These are phyloP conservation scores for Grallaria varia DNA, from an alignment of 2,113 vertebrate genomes.

Conservation along the genomic window DNA sequence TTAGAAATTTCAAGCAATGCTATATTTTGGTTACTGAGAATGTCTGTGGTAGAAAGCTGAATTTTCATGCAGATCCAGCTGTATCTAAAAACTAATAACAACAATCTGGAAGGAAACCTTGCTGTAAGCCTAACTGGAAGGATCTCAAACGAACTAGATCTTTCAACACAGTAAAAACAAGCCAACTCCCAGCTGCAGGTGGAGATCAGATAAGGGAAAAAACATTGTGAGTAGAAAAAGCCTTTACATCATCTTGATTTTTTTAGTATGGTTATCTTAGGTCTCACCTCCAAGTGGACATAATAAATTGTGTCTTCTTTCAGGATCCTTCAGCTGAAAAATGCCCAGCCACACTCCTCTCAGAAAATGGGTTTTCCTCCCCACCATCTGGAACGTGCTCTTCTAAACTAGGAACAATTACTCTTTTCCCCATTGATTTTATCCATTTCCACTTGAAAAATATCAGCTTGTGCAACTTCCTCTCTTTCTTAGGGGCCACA, in stretches of 20 bases:
- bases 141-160: slow-evolving; percentile 4
- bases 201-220: slow-evolving; percentile 2
- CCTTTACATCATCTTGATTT: not conserved
- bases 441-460: slow-evolving; percentile 8
- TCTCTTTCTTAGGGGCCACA: not conserved
- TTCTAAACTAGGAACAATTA: slow-evolving; percentile 8
- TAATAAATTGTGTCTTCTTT: not conserved
- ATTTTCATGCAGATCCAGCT: slow-evolving; percentile 19
- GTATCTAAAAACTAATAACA: not conserved
- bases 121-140: not conserved
- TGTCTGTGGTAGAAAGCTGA: not conserved
- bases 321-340: not conserved
- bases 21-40: not conserved
- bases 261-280: not conserved
- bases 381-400: not conserved
- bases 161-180: not conserved
- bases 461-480: not conserved
- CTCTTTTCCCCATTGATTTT: not conserved
- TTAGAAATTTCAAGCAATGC: not conserved
- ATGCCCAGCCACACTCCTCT: not conserved
- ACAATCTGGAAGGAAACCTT: slow-evolving; percentile 1
- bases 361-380: not conserved
- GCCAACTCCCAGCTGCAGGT: slow-evolving; percentile 21
- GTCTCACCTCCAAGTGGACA: not conserved
- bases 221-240: not conserved